These are phyloP conservation scores for Rissa tridactyla DNA, from an alignment of 2,113 vertebrate species.

Conservation along the genomic window DNA sequence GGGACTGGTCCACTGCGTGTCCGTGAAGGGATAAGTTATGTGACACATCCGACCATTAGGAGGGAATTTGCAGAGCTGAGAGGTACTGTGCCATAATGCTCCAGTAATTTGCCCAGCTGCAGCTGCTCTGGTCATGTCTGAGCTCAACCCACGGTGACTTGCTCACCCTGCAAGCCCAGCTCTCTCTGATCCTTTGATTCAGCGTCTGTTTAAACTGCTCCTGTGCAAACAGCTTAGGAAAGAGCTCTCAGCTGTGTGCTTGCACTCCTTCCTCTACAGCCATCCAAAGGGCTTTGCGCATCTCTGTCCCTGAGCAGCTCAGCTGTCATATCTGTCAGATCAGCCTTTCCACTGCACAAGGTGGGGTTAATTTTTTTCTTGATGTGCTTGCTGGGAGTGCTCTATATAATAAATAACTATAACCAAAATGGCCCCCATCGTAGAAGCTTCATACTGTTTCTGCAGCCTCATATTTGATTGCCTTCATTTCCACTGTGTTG, in stretches of 20 bases:
- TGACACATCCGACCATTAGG: fast-evolving
- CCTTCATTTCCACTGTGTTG: not conserved
- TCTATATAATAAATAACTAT: not conserved
- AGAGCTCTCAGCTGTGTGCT: not conserved
- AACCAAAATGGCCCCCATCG: not conserved
- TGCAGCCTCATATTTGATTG: not conserved
- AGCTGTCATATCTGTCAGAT: not conserved
- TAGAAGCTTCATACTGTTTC: not conserved
- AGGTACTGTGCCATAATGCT: not conserved
- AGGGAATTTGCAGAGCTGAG: not conserved
- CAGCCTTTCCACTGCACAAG: not conserved
- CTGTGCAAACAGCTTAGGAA: not conserved
- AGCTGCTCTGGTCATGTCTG: not conserved
- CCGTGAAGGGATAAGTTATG: not conserved
- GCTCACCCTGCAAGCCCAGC: not conserved
- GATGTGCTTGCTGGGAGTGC: not conserved
- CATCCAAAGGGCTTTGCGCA: not conserved
- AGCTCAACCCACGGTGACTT: not conserved
- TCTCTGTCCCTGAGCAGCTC: not conserved
- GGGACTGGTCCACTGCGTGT: not conserved
- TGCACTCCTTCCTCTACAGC: not conserved
- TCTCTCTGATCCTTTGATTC: not conserved
- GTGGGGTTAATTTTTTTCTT: not conserved
- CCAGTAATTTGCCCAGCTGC: not conserved
- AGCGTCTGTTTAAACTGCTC: not conserved